Conservation (phyloP, 2,888 invertebrate genomes). For the Operophtera brumata region DNA sequence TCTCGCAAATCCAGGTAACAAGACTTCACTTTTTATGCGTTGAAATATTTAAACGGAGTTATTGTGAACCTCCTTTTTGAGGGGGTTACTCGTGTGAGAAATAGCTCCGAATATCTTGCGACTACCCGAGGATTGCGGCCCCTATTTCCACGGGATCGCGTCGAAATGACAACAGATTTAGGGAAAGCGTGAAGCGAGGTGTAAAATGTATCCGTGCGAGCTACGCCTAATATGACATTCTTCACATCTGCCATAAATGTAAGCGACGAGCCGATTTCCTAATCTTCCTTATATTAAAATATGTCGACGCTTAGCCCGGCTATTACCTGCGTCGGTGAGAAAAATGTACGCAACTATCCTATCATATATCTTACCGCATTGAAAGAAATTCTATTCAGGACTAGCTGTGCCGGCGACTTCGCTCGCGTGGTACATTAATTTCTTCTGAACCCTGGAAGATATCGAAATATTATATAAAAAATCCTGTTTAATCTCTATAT, state of each 20-base stretch:
- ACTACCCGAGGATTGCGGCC: conserved; percentile 71
- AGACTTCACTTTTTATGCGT: conserved; percentile 65
- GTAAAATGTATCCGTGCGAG: conserved; percentile 77
- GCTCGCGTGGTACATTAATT: no score
- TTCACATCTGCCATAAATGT: conserved; percentile 68
- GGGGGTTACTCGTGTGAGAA: conserved; percentile 63
- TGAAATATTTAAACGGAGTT: conserved; percentile 73
- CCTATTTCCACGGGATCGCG: conserved; percentile 74
- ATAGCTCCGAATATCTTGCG: conserved; percentile 73
- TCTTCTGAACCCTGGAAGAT: no score
- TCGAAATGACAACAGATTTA: conserved; percentile 79
- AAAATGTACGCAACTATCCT: conserved; percentile 22
- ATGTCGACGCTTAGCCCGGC: conserved; percentile 21
- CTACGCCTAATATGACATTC: conserved; percentile 75
- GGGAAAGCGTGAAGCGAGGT: conserved; percentile 77
- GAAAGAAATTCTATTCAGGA: no score
- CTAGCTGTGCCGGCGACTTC: no score
- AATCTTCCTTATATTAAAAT: conserved; percentile 77
- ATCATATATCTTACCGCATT: neutral
- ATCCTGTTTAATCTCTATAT: no score
- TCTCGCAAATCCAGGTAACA: conserved; percentile 47
- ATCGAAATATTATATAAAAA: no score
- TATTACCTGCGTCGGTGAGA: conserved; percentile 2
- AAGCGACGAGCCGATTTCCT: conserved; percentile 64
- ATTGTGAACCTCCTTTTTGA: conserved; percentile 33